Conservation (phyloP, 2,888 invertebrate species). For the Caenorhabditis auriculariae region DNA sequence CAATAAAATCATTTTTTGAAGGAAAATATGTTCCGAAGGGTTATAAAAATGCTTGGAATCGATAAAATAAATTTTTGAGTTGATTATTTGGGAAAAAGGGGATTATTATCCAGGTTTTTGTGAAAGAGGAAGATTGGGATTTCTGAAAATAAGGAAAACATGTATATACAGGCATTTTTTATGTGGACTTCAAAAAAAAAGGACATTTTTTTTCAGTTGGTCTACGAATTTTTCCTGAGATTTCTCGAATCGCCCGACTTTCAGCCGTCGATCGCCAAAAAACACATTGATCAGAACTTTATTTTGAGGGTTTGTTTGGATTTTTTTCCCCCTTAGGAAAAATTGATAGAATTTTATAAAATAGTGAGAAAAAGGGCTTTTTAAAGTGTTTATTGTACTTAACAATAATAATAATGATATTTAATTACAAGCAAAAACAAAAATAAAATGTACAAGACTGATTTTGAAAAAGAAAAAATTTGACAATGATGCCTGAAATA, state of each 20-base stretch:
- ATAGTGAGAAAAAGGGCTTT: not conserved
- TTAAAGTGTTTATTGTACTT: not conserved
- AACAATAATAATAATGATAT: not conserved
- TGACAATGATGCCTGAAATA: too few species aligned
- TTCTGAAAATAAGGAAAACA: not conserved
- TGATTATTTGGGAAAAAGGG: not conserved
- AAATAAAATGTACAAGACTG: too few species aligned
- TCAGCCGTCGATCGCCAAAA: constrained; percentile 86
- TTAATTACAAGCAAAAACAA: not conserved
- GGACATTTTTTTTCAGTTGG: constrained; percentile 67
- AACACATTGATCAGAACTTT: constrained; percentile 91
- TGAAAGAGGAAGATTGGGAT: not conserved
- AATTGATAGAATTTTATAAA: not conserved
- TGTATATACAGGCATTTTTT: not conserved
- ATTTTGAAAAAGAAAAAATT: too few species aligned
- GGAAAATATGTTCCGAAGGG: too few species aligned
- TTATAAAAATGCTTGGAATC: too few species aligned
- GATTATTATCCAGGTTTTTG: not conserved
- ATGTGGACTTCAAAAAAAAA: too few species aligned
- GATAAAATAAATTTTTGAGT: not conserved
- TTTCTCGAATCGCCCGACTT: constrained; percentile 90
- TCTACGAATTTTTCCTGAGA: constrained; percentile 74
- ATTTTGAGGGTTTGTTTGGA: constrained; percentile 78
- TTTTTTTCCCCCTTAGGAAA: not conserved
- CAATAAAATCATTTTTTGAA: too few species aligned